Evolutionary conservation across 1,140 invertebrate species (phyloP).

Genomic region (Drosophila truncata): DNA sequence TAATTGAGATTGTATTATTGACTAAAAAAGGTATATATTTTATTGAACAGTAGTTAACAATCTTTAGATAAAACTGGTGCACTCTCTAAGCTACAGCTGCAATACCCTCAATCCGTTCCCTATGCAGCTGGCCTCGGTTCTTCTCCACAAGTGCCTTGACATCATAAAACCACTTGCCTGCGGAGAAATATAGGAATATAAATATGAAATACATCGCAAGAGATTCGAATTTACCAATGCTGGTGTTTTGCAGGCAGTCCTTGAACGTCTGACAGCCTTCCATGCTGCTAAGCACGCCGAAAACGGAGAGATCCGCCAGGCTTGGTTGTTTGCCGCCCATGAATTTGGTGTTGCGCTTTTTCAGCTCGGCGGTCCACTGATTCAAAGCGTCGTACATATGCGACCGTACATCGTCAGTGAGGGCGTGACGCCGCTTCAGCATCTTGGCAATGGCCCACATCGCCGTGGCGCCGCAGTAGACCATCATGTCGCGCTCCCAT

Average conservation of each 20-base stretch:
- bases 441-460: slow-evolving; percentile 97
- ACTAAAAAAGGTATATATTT: slow-evolving; percentile 26
- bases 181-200: slow-evolving; percentile 1
- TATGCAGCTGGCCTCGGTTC: slow-evolving; percentile 85
- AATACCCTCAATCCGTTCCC: slow-evolving; percentile 66
- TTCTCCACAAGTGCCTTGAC: slow-evolving; percentile 86
- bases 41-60: slow-evolving; percentile 55
- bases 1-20: background rate
- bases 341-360: slow-evolving; percentile 90
- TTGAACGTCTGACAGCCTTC: slow-evolving; percentile 97
- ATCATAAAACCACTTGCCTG: slow-evolving; percentile 86
- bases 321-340: slow-evolving; percentile 95
- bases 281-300: slow-evolving; percentile 96
- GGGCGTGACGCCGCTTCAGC: slow-evolving; percentile 93
- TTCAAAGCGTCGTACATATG: slow-evolving; percentile 96
- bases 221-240: slow-evolving; percentile 86
- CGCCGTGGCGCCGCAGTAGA: slow-evolving; percentile 96
- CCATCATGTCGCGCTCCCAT: slow-evolving; percentile 94
- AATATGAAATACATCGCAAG: too few relatives aligned
- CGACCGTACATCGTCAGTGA: slow-evolving; percentile 95
- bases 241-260: slow-evolving; percentile 92
- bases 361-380: slow-evolving; percentile 91
- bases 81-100: slow-evolving; percentile 27
- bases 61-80: slow-evolving; percentile 40
- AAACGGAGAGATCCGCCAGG: slow-evolving; percentile 97